Conservation (phyloP, 2,888 invertebrate species). For the Eupithecia pulchellata region DNA sequence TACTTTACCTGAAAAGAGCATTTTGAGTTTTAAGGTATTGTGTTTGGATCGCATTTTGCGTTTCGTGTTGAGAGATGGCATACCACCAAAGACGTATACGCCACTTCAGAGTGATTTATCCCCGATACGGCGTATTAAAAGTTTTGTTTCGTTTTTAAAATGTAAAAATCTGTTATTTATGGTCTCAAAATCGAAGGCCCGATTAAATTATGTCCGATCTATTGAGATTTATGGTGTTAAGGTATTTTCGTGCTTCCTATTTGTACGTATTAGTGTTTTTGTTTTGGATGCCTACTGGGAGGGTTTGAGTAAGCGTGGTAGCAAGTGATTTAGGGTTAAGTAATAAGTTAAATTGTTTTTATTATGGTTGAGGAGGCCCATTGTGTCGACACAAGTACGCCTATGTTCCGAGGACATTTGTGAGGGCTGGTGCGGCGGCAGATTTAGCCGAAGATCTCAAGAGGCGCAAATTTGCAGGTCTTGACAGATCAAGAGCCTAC, state of each 20-base stretch:
- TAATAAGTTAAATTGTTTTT: background rate
- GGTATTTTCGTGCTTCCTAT: constrained; percentile 68
- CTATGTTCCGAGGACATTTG: no score
- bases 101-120: constrained; percentile 83
- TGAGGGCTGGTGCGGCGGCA: no score
- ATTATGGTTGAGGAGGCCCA: no score
- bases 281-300: constrained; percentile 34
- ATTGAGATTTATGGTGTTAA: constrained; percentile 74
- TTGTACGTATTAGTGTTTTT: constrained; percentile 60
- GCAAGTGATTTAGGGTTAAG: constrained; percentile 14
- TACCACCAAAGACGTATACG: constrained; percentile 81
- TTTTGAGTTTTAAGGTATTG: constrained; percentile 20
- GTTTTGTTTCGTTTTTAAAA: constrained; percentile 81
- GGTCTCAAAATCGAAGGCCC: constrained; percentile 81
- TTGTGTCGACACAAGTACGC: no score
- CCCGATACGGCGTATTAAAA: constrained; percentile 82
- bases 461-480: no score
- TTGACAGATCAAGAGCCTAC: no score
- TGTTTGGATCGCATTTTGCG: constrained; percentile 42
- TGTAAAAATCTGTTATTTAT: constrained; percentile 85
- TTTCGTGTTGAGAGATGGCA: constrained; percentile 52
- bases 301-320: constrained; percentile 45
- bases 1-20: constrained; percentile 5
- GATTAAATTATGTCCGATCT: constrained; percentile 82
- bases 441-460: no score